Evolutionary conservation across 2,888 invertebrate genomes (phyloP), one percentile per base, ranked within the genome.

Genomic region (Itoplectis maculator): DNA sequence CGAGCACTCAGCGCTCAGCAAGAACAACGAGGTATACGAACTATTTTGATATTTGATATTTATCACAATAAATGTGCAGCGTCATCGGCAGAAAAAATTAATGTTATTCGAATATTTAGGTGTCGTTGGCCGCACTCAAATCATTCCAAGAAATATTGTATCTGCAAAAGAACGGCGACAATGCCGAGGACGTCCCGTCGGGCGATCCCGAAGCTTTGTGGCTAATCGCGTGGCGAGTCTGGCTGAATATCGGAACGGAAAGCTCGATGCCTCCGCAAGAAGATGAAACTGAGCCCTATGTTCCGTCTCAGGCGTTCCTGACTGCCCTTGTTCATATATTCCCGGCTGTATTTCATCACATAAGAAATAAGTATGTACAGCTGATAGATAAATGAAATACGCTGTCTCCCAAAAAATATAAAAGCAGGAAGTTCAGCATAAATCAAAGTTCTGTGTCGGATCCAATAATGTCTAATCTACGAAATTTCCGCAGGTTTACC

Each of bases 141-240:
- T 98, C 99, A 13, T 97, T 99, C 93, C 99, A 99, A 94, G 99
- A 99, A 93, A 97, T 99, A 87, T 95, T 99, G 86, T 96, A 96
- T 88, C 90, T 94, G 61, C 95, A 95, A 88, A 95, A 95, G 89
- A 94, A 93, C 86, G 89, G 89, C 59, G 92, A 94, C 79, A 92
- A 89, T 51, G 89, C 93, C 2, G 92, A 94, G 88, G 94, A 94
- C 87, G 68, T 70, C 20, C 79, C 82, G n/a, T 18, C 72, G 29
- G 90, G 93, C 88, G 94, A 94, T 87, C 90, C 91, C 0, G 93
- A 94, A 90, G 94, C 96, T 85, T 94, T 97, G 88, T 97, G 97
- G 97, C 94, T 94, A 54, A 95, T 96, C 73, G 97, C 97, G 3
- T 97, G 97, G 97, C 95, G 95, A 82, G 96, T 97, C 54, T 98